Evolutionary conservation across 1,140 invertebrate genomes (phyloP).

Genomic region (Drosophila guanche): DNA sequence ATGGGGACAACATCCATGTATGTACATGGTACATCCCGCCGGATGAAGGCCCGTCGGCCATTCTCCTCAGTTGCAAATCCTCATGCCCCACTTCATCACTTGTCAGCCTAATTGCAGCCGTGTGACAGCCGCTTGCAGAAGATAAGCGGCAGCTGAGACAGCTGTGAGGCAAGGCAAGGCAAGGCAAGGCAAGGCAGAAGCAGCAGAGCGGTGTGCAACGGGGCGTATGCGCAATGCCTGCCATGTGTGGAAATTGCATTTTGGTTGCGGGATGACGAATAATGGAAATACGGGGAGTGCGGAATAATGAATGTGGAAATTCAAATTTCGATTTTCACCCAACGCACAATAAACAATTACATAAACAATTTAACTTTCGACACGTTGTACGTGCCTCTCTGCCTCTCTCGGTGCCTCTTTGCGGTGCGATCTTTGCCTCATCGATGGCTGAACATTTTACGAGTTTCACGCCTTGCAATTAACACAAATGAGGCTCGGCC

Average conservation of each 20-base stretch:
- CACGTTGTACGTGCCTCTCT: conserved; percentile 23
- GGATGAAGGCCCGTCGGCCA: conserved; percentile 54
- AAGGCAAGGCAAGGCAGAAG: not conserved
- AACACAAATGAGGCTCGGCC: conserved; percentile 69
- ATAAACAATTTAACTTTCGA: conserved; percentile 54
- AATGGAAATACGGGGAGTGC: conserved; percentile 8
- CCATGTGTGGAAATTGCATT: conserved; percentile 30
- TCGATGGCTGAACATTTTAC: conserved; percentile 46
- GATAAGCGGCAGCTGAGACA: conserved; percentile 33
- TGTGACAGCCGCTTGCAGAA: conserved; percentile 39
- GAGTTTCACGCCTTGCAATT: conserved; percentile 64
- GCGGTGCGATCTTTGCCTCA: conserved; percentile 1
- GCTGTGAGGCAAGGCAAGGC: no score
- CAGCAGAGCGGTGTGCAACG: conserved; percentile 14
- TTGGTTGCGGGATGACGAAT: conserved; percentile 20
- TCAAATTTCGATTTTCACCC: conserved; percentile 28
- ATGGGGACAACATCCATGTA: no score
- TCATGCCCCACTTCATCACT: conserved; percentile 57
- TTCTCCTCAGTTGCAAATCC: not conserved
- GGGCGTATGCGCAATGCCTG: conserved; percentile 56
- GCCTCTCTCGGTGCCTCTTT: no score
- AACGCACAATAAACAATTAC: conserved; percentile 23
- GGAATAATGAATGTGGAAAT: conserved; percentile 22
- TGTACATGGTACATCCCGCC: conserved; percentile 36
- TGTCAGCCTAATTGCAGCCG: conserved; percentile 71